Base-by-base conservation (phyloP, 1,140 invertebrate species). In the Drosophila nannoptera region DNA sequence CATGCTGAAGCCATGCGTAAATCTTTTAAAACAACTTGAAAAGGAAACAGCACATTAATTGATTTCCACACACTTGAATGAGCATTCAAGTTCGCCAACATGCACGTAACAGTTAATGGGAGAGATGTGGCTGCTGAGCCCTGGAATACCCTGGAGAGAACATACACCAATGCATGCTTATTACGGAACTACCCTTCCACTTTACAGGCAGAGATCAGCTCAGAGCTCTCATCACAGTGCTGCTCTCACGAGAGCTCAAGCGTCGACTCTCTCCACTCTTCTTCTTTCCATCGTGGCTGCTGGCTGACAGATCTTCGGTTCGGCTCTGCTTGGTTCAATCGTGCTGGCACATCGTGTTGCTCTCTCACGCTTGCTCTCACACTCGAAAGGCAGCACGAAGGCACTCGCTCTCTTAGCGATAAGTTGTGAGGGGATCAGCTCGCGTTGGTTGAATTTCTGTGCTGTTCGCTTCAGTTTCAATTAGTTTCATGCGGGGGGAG, bases 1-100 rank as follows among this genome's bases (percentile, higher is more conserved):
- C 66, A 84, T 67, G 63, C 60, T 73, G 73, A 77, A 86, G 65
- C 77, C 77, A 84, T 76, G 78, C 78, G 80, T 78, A 78, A 83
- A 84, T 73, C 75, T 83, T 71, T 74, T 58, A 50, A 72, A 69
- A 56, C 46, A 84, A 84, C 69, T 83, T 76, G 59, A 78, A 71
- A 66, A 64, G 63, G 69, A 80, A 68, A 70, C 69, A 67, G 55
- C 66, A 75, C 60, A 84, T 81, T 81, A 81, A 81, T 84, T 76
- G 73, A 86, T 77, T 84, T 52, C 62, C 48, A 62, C 69, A 80
- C 76, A 74, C 76, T 80, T 80, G 60, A 84, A 65, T 77, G 69
- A 65, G 63, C 65, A 61, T 62, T 65, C 52, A 65, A 69, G 55
- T 45, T 60, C 36, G 32, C 31, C 22, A 12, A 67, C 52, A 60